Base-by-base conservation (phyloP, 2,113 vertebrate genomes). In the Ammodytes dubius region DNA sequence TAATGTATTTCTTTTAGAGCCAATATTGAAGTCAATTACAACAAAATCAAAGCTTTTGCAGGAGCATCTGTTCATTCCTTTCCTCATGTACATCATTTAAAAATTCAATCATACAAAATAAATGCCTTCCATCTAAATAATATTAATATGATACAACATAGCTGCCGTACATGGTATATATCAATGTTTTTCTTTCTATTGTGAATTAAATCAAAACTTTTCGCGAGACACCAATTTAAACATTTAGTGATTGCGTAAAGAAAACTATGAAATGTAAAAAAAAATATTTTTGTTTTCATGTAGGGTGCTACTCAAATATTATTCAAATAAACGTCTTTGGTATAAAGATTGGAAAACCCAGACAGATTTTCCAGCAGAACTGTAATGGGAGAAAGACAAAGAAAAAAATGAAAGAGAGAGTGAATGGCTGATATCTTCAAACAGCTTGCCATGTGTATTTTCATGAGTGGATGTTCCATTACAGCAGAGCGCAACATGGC, bases 401-500 rank as follows among this genome's bases (percentile, higher is more conserved):
- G 59, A 47, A 17, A 50, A 59, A 19, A 79, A 35, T 14, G 45
- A 67, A 5, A 58, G 19, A 47, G 43, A 67, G 69, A 7, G 64
- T 73, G 65, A 88, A 60, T 7, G 77, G 60, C 75, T 86, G 84
- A 77, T 91, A 91, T 88, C 89, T 87, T 90, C 61, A 82, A 87
- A 87, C 60, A 86, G 54, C 82, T 76, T 71, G 71, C 87, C 85
- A 77, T 91, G 86, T 88, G 90, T 88, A 84, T 89, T 85, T 90
- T 89, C 56, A 72, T 10, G 65, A 90, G 83, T 81, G 76, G 79
- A 82, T 88, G 84, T 93, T 93, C 91, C 90, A 90, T 93, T 91
- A 91, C 90, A 87, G 82, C 87, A 88, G 71, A 85, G 78, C 3
- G 80, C 84, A 89, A 87, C 87, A 89, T 87, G 82, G 86, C 89